Evolutionary conservation across 2,113 vertebrate genomes (phyloP), one percentile per base, ranked within the genome.

Genomic region (Hippocampus comes): DNA sequence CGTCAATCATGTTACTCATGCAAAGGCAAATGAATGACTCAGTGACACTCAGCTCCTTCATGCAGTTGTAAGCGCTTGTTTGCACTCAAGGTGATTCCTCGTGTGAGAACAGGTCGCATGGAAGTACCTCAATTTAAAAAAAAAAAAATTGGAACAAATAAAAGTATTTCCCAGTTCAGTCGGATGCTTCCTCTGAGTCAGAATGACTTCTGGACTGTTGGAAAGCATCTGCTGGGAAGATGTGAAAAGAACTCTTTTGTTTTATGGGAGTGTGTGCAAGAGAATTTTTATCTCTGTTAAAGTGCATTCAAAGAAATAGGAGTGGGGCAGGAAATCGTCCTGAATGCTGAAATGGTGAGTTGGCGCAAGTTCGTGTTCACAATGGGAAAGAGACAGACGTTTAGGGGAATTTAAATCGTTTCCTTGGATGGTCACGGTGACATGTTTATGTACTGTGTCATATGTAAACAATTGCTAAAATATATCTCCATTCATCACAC

Each of bases 41-140:
- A 87, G 75, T 75, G 77, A 86, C 82, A 87, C 80, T 82, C 86
- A 82, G 84, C 82, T 85, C 84, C 82, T 85, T 69, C 9, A 71
- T 69, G 34, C 75, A 38, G 76, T 81, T 75, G 71, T 78, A 86
- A 78, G 75, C 49, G 72, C 71, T 76, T 42, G 53, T 82, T 78
- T 43, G 34, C 53, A 59, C 75, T 80, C 51, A 38, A 83, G 72
- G 68, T 84, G 81, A 82, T 71, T 80, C 78, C 75, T 76, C 60
- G 48, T 43, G 68, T 68, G 77, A 68, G 34, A 68, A 55, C 23
- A 56, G 46, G 78, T 27, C 70, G 79, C 67, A 70, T 61, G 74
- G 66, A 79, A 85, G 74, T 60, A 68, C 78, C 68, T 38, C 34
- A 7, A 43, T 46, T 14, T 12, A 74, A 9, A 63, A 9, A 27